Base-by-base conservation (phyloP, 2,888 invertebrate genomes). In the Pristionchus fissidentatus region DNA sequence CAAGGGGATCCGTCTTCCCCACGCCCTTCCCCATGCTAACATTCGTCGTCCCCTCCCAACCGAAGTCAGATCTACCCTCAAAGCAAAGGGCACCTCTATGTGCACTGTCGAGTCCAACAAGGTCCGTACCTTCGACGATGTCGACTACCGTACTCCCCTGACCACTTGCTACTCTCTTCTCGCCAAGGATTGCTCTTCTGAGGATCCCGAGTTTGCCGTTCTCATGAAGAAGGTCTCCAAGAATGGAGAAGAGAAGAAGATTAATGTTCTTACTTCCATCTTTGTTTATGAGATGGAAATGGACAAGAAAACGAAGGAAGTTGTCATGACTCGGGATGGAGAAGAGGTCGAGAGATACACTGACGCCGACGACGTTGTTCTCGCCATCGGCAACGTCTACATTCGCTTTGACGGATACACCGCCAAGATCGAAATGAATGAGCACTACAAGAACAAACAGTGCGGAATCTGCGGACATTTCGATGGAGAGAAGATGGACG, bases 131-230 rank as follows among this genome's bases (percentile, higher is more conserved):
- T 93, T 89, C 86, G 90, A 91, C 81, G 84, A 85, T 57, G 86
- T 87, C 32, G 66, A 43, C 49, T 87, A 84, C 84, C 84, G 86
- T 32, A 85, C 84, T 32, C 84, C 88, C 32, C 43, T 88, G 49
- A 85, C 84, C 80, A 85, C 77, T 55, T 92, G 92, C 87, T 90
- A 89, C 84, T 89, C 90, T 81, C 86, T 93, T 32, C 83, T 93
- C 84, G 89, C 90, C 84, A 92, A 92, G 88, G 92, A 93, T 86
- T 92, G 92, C 87, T 90, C 91, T 41, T 77, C 86, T 87, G 43
- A 57, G 15, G 15, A 83, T 15, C 82, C 82, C n/a, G 49, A 83
- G 84, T 87, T 92, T 82, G 92, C 92, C 81, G 89, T 92, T 38
- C 86, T 91, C 38, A 89, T 88, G 49, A 90, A 90, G 85, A 87